Conservation (phyloP, 2,797 vertebrate species). For the Clarias pachynema region DNA sequence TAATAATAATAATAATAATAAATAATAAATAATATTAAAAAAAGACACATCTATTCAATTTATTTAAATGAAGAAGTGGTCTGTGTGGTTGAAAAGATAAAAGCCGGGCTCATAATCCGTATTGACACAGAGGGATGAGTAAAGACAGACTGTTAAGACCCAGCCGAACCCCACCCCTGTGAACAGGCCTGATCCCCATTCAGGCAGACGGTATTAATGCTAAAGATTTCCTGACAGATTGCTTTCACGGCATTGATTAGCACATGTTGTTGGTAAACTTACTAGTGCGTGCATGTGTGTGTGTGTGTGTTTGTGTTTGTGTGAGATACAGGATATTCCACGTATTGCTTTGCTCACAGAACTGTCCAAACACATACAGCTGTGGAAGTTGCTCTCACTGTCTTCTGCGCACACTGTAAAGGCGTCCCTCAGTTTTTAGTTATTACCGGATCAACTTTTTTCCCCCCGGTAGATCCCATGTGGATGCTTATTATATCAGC, state of each 20-base stretch:
- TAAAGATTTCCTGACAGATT: slow-evolving; percentile 84
- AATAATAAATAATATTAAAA: not conserved
- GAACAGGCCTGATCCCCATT: slow-evolving; percentile 75
- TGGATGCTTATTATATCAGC: slow-evolving; percentile 26
- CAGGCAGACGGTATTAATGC: slow-evolving; percentile 74
- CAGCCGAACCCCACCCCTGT: slow-evolving; percentile 70
- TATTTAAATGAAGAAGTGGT: slow-evolving; percentile 82
- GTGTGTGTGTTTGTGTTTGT: slow-evolving; percentile 49
- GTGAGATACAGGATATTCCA: slow-evolving; percentile 30
- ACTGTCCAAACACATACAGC: slow-evolving; percentile 67
- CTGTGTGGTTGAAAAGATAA: slow-evolving; percentile 82
- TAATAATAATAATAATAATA: too few relatives aligned
- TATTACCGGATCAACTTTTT: slow-evolving; percentile 32
- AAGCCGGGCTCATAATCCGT: slow-evolving; percentile 82
- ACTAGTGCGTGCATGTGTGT: slow-evolving; percentile 56
- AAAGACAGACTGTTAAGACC: slow-evolving; percentile 79
- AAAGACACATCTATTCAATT: slow-evolving; percentile 71
- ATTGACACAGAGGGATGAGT: slow-evolving; percentile 80
- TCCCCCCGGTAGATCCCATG: slow-evolving; percentile 11
- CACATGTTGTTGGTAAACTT: slow-evolving; percentile 73
- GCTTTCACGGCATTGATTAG: slow-evolving; percentile 81
- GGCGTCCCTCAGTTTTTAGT: slow-evolving; percentile 50
- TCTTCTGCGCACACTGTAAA: slow-evolving; percentile 7
- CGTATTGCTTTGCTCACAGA: slow-evolving; percentile 68
- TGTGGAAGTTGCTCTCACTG: slow-evolving; percentile 60